Evolutionary conservation across 2,113 vertebrate species (phyloP), one percentile per base, ranked within the genome.

Genomic region (Thamnophis sirtalis): DNA sequence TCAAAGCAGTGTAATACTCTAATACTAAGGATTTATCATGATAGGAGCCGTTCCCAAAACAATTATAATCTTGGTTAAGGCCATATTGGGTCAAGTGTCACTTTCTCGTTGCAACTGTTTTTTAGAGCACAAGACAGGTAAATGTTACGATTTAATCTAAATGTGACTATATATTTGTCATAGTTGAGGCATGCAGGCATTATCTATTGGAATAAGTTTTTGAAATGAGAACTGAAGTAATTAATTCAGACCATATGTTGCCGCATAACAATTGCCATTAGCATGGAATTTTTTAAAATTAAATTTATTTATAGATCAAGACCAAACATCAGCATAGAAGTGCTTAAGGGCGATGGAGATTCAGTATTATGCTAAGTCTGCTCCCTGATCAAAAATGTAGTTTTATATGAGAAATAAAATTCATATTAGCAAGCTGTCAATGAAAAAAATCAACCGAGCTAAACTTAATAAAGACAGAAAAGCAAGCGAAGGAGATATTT

Each of bases 161-260:
- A 63, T n/a, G 5, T 48, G 15, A 91, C 60, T 90, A 58, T 84
- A 43, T 58, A 60, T 85, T 54, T 84, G 49, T 88, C 84, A 33
- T 56, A 53, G 24, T 60, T 22, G 60, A 92, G 60, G 38, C 89
- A 90, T 43, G 53, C 53, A n/a, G 54, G 60, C 48, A 22, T 88
- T 88, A 84, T 87, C 33, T 86, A 60, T 21, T 13, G 21, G 54
- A 73, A 84, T 92, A 54, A n/a, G 63, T 84, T 63, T 89, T 91
- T 88, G 91, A 80, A 92, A 63, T 80, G 51, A n/a, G 48, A 89
- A 90, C 53, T 86, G 49, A 68, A 50, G 86, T 86, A 85, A 92
- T 84, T 58, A 90, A 92, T 90, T 54, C 88, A 90, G 53, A 84
- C 84, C 28, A 15, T 56, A 24, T 87, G 89, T 58, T 54, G n/a